Conservation (phyloP, 2,888 invertebrate genomes). For the Caenorhabditis sp. region DNA sequence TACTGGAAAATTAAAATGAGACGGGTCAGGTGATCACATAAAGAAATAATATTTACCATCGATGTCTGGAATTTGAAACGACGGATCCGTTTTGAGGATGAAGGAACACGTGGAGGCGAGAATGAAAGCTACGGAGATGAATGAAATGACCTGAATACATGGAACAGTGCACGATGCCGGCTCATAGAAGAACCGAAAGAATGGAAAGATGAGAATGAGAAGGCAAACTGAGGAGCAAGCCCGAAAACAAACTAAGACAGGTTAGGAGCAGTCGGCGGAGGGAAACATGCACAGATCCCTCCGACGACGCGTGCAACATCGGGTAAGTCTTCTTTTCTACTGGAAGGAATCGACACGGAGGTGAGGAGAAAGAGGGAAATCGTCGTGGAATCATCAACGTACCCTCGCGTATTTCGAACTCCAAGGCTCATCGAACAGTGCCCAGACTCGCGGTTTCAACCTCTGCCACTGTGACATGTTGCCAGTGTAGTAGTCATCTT, state of each 20-base stretch:
- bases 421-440: constrained; percentile 98
- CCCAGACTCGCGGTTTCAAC: constrained; percentile 95
- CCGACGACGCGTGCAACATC: constrained; percentile 42
- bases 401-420: constrained; percentile 92
- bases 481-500: constrained; percentile 90
- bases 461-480: constrained; percentile 89
- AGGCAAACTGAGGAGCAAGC: constrained; percentile 11
- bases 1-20: constrained; percentile 54
- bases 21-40: too few relatives aligned
- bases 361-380: not conserved
- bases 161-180: not conserved
- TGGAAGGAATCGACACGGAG: constrained; percentile 9
- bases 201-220: constrained; percentile 13
- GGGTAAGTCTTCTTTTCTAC: not conserved
- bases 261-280: constrained; percentile 24
- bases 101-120: constrained; percentile 95
- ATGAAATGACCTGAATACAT: constrained; percentile 91
- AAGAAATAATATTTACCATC: constrained; percentile 56
- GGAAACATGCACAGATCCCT: constrained; percentile 23
- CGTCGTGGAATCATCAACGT: constrained; percentile 21
- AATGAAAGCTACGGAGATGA: constrained; percentile 95
- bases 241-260: constrained; percentile 4
- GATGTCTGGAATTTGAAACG: constrained; percentile 91
- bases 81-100: constrained; percentile 96
- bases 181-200: constrained; percentile 8